Evolutionary conservation across 2,113 vertebrate species (phyloP), one percentile per base, ranked within the genome.

Genomic region (Machaerirhynchus nigripectus): DNA sequence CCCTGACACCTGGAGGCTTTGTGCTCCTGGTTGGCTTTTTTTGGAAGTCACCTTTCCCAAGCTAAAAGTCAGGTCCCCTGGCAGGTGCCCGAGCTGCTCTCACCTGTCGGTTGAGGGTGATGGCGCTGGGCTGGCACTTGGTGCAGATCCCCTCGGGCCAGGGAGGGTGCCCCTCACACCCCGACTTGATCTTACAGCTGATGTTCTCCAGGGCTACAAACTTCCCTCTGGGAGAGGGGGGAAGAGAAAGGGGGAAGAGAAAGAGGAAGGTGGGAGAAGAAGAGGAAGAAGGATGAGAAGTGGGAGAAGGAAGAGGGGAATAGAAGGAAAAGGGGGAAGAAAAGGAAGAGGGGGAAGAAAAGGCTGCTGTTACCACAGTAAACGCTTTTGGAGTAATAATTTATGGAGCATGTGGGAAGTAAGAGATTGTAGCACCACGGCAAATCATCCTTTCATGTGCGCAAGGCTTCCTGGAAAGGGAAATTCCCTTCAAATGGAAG

Each of bases 61-160:
- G 64, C 1, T 0, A 30, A 57, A 44, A 64, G 39, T 22, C 47
- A 69, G 69, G 12, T 6, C 10, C 73, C 73, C 18, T 8, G 76
- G 52, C 71, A 28, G 55, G n/a, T 69, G 44, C 57, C 9, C 1
- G 3, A 77, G 89, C 76, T 50, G 14, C 5, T n/a, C 98, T 98
- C 96, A 99, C 99, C 98, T 99, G 99, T 98, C 99, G 98, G 92
- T 99, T 99, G 56, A 99, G 98, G 1, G 99, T 99, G 98, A 99
- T 98, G 92, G 99, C 99, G 12, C 99, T 99, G 31, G 99, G 99
- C 95, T 99, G 99, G 94, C 99, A 99, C 96, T 99, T 99, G 18
- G 99, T 99, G 94, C 99, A 99, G 97, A 99, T 99, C 42, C 99
- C 99, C 70, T 99, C 99, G 4, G 99, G 99, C 99, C 99, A 99